Evolutionary conservation across 92 coral and sea anemone genomes (phyloP).

Genomic region (Hydrozoanthus gracilis): DNA sequence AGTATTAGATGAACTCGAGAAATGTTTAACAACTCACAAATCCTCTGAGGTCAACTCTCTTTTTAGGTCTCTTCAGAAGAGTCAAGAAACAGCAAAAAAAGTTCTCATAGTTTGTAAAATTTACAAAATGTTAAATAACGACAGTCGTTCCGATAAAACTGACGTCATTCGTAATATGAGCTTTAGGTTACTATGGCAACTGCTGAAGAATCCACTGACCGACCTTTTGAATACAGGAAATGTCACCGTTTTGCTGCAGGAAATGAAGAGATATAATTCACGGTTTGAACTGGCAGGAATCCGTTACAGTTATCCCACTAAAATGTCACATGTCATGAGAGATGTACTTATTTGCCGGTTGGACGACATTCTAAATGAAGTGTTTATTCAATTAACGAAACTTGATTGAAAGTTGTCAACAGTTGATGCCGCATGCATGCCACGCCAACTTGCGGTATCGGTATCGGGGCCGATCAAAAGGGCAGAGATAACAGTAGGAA

Average conservation of each 20-base stretch:
- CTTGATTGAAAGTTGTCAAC: neutral
- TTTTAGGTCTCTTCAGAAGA: slow-evolving; percentile 14
- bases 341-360: slow-evolving; percentile 85
- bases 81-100: slow-evolving; percentile 15
- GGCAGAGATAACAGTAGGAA: too few relatives aligned
- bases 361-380: slow-evolving; percentile 83
- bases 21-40: slow-evolving; percentile 59
- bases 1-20: slow-evolving; percentile 54
- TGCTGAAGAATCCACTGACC: slow-evolving; percentile 74
- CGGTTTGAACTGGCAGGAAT: slow-evolving; percentile 88
- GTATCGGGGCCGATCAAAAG: too few relatives aligned
- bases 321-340: slow-evolving; percentile 86
- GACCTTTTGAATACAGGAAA: slow-evolving; percentile 63
- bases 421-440: too few relatives aligned
- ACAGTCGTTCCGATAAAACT: neutral
- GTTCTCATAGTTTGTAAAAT: slow-evolving; percentile 31
- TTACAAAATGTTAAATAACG: slow-evolving; percentile 19
- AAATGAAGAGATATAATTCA: slow-evolving; percentile 72
- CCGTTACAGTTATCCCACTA: slow-evolving; percentile 73
- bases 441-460: too few relatives aligned
- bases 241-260: slow-evolving; percentile 63
- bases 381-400: slow-evolving; percentile 27
- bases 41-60: neutral
- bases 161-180: neutral
- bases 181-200: slow-evolving; percentile 69